Conservation (phyloP, 1,140 invertebrate species). For the Brachionus koreanus region DNA sequence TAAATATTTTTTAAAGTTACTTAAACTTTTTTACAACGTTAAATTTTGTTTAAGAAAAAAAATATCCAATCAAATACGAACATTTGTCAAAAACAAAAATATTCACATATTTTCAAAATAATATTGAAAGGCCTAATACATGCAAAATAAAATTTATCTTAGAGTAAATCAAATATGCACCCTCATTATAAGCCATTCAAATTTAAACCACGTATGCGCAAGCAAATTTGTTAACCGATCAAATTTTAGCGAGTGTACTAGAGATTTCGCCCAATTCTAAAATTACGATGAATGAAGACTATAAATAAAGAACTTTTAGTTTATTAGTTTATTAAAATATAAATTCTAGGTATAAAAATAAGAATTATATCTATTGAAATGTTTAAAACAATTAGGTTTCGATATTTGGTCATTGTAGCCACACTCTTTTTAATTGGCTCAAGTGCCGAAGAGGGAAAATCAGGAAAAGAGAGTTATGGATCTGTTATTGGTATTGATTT, state of each 20-base stretch:
- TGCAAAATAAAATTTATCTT: background rate
- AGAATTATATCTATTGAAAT: background rate
- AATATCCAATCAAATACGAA: background rate
- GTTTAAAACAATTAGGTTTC: background rate
- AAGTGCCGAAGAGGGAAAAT: background rate
- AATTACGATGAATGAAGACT: background rate
- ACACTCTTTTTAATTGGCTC: background rate
- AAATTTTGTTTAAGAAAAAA: background rate
- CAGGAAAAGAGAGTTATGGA: background rate
- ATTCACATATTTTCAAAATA: background rate
- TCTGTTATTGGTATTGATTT: conserved; percentile 53
- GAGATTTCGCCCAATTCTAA: background rate
- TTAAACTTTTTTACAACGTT: background rate
- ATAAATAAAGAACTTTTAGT: background rate
- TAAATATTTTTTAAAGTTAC: no score
- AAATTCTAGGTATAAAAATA: background rate
- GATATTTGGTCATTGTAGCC: background rate
- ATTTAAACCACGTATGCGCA: conserved; percentile 18
- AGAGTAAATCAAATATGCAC: background rate
- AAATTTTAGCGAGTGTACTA: conserved; percentile 15
- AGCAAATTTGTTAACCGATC: conserved; percentile 11
- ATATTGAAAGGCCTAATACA: background rate
- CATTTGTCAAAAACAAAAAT: background rate
- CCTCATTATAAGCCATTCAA: background rate
- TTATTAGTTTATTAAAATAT: background rate